Evolutionary conservation across 2,113 vertebrate species (phyloP), one percentile per base, ranked within the genome.

Genomic region (Spea multiplicata): DNA sequence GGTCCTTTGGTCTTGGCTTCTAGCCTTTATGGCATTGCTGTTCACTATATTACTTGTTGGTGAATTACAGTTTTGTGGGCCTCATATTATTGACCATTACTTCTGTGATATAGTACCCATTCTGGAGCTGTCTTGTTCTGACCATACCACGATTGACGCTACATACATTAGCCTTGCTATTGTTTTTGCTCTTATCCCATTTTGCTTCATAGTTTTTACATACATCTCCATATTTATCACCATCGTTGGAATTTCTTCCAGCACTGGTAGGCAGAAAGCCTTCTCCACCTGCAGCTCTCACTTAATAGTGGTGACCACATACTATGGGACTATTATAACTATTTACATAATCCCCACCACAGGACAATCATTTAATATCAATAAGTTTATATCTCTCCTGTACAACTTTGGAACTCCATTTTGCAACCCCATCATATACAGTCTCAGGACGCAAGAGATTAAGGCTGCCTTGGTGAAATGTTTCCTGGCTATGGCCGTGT

Each of bases 251-350:
- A 73, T 73, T 12, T 14, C 71, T 2, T 73, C 71, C 12, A 73
- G 13, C 71, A 46, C 3, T n/a, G 71, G 71, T 6, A 73, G 55
- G 47, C 53, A 73, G 12, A 73, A 73, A 61, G 52, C 71, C 53
- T 73, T 73, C 71, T 73, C 71, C 30, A 73, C 71, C 44, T 61
- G 71, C 13, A 73, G 71, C 71, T 73, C 71, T 5, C 71, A 73
- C 55, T 6, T 73, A 3, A 47, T 9, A 3, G 55, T 61, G 12
- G 71, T 73, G 7, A 46, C 44, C 55, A 7, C 61, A 17, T 73
- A 73, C 7, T 73, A 46, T 47, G 71, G 71, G 5, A 61, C 44
- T 30, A 30, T 30, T 30, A 30, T 30, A 30, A 30, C 30, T 30
- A 30, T 30, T 30, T 30, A 30, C 30, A 30, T 30, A 30, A 30